Evolutionary conservation across 2,888 invertebrate species (phyloP), one percentile per base, ranked within the genome.

Genomic region (Leucophora obtusa): DNA sequence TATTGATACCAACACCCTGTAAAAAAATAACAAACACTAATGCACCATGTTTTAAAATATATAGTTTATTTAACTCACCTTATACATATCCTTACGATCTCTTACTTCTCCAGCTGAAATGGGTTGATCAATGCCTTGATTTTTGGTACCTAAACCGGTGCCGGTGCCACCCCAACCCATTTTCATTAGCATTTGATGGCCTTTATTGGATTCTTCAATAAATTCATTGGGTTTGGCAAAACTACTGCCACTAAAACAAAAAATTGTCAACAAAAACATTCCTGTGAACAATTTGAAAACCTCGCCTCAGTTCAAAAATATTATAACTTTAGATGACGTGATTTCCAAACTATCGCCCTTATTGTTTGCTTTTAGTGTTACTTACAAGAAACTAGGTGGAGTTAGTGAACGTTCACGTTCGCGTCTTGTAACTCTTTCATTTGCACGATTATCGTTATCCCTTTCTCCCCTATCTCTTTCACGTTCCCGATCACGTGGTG

Each of bases 91-190:
- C 86, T 94, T 94, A 83, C 94, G 93, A 89, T 99, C 98, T 10
- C 99, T 92, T 18, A 95, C 96, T 85, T 96, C 95, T 58, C 97
- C 98, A 0, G 96, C 97, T 66, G 96, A 94, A 84, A 99, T 97
- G 0, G 98, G 98, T 83, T 97, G 95, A 79, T 97, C 96, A 82
- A 98, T 98, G 79, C 99, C 99, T 90, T 98, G 98, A 83, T 98
- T 98, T 77, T 97, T 94, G 0, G 96, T 95, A 17, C 99, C 99
- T 10, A 99, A 92, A 9, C 99, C 99, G 51, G 94, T 94, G 50
- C 98, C 98, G 9, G 90, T 87, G 65, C 96, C 94, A 79, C 95
- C 94, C 99, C 99, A 99, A 3, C 98, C 99, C 98, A 99, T 99
- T 92, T 98, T 98, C 91, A 95, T 96, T 80, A 99, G 92, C 91